Evolutionary conservation across 1,140 invertebrate genomes (phyloP).

Genomic region (Trichoplusia ni): DNA sequence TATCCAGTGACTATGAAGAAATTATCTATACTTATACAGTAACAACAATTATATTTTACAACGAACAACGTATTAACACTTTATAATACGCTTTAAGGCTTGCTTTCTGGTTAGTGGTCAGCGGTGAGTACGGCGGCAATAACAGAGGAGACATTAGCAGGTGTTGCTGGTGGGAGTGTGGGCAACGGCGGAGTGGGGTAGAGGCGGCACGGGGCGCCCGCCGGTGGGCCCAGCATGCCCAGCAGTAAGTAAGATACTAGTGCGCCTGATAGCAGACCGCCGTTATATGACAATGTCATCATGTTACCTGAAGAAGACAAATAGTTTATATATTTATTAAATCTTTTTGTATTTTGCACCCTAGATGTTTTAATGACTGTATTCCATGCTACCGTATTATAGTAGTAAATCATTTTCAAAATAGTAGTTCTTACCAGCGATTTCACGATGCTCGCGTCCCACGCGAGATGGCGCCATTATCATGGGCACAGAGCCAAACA

Average conservation of each 20-base stretch:
- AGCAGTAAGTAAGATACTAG: slow-evolving; percentile 91
- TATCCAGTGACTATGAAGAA: no score
- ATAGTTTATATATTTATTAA: neutral
- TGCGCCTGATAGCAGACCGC: slow-evolving; percentile 91
- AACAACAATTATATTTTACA: no score
- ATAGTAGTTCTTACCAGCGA: slow-evolving; percentile 62
- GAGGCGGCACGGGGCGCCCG: slow-evolving; percentile 54
- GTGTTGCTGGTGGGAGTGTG: slow-evolving; percentile 52
- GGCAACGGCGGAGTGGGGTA: slow-evolving; percentile 64
- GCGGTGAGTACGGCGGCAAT: slow-evolving; percentile 43
- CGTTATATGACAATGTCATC: slow-evolving; percentile 95
- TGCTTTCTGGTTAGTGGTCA: neutral
- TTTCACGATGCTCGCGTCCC: slow-evolving; percentile 74
- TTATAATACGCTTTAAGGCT: neutral
- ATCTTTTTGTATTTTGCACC: no score
- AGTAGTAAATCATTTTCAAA: neutral
- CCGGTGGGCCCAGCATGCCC: slow-evolving; percentile 85
- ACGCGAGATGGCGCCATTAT: slow-evolving; percentile 93
- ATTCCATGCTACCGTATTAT: no score
- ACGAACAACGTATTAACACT: no score
- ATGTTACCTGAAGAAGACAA: slow-evolving; percentile 87
- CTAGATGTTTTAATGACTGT: no score
- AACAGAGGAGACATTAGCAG: slow-evolving; percentile 46
- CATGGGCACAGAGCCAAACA: slow-evolving; percentile 95
- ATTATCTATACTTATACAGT: no score